Conservation (phyloP, 2,888 invertebrate genomes). For the Agrilus biguttatus region DNA sequence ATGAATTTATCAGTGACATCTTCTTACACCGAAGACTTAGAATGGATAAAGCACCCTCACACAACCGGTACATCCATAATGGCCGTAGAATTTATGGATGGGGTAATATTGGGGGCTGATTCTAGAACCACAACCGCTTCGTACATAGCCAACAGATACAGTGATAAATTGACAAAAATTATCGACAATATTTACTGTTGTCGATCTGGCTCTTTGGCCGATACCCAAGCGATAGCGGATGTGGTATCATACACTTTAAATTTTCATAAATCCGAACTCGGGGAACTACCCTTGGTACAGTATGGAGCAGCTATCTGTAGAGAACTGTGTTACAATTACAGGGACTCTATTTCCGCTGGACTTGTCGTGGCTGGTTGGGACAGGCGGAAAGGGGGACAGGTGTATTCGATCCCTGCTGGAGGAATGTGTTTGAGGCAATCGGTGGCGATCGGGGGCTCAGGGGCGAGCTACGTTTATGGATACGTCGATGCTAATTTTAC, state of each 20-base stretch:
- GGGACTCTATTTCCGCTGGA: slow-evolving; percentile 85
- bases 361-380: slow-evolving; percentile 98
- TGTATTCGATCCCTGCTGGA: slow-evolving; percentile 50
- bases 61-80: slow-evolving; percentile 68
- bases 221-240: slow-evolving; percentile 95
- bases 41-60: too few species aligned
- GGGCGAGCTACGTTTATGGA: slow-evolving; percentile 90
- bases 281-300: slow-evolving; percentile 71
- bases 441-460: slow-evolving; percentile 86
- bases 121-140: slow-evolving; percentile 91
- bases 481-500: slow-evolving; percentile 88
- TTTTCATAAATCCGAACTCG: slow-evolving; percentile 75
- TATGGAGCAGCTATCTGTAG: slow-evolving; percentile 87
- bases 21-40: too few species aligned
- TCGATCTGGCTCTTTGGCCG: slow-evolving; percentile 93
- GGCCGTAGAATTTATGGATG: slow-evolving; percentile 90
- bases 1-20: too few species aligned
- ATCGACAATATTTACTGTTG: slow-evolving; percentile 95
- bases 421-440: slow-evolving; percentile 86
- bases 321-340: slow-evolving; percentile 90
- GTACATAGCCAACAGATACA: slow-evolving; percentile 89
- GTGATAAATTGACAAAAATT: slow-evolving; percentile 89
- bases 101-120: slow-evolving; percentile 95
- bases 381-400: slow-evolving; percentile 70
- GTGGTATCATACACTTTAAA: slow-evolving; percentile 88